Evolutionary conservation across 2,888 invertebrate species (phyloP), one percentile per base, ranked within the genome.

Genomic region (Drosophila incognita): DNA sequence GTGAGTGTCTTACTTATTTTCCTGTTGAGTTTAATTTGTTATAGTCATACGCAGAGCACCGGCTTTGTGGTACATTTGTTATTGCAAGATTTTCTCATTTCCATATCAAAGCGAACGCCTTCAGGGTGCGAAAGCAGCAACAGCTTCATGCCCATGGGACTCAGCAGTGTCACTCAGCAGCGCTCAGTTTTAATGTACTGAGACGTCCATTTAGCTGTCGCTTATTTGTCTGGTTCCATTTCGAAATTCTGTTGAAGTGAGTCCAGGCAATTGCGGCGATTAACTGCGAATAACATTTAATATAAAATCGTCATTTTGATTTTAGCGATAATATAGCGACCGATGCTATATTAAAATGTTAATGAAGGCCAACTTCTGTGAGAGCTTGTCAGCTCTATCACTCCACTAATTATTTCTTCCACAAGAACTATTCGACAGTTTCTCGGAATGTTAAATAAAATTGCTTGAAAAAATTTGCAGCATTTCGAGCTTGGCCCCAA

Each of bases 61-160:
- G 57, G 52, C 46, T 31, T 58, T 73, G 73, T 13, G 31, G 31
- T 24, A 24, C 3, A 40, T 42, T 69, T 61, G 24, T n/a, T 33
- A 8, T 29, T 36, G 11, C 21, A 40, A 29, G 35, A 72, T 68
- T 72, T 73, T 66, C 63, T 65, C 42, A 76, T 83, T 87, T 83
- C 72, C 80, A 83, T 87, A 73, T 85, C 83, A 87, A 83, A 87
- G 88, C 52, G 58, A 85, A 61, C 59, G 80, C 71, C 78, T 59
- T 38, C 64, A 68, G 83, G 81, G 21, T 29, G 38, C 21, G 33
- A 40, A 13, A 15, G 48, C 24, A 24, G 15, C 27, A 15, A 1
- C 27, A 5, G 24, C 27, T 8, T 18, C 27, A 15, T 27, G 18
- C 27, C 15, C 27, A 8, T 4, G 15, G 24, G 46, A 5, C 15